phyloP scores from a whole-genome alignment of 2,888 invertebrate species.

The Lycophotia porphyrea region DNA sequence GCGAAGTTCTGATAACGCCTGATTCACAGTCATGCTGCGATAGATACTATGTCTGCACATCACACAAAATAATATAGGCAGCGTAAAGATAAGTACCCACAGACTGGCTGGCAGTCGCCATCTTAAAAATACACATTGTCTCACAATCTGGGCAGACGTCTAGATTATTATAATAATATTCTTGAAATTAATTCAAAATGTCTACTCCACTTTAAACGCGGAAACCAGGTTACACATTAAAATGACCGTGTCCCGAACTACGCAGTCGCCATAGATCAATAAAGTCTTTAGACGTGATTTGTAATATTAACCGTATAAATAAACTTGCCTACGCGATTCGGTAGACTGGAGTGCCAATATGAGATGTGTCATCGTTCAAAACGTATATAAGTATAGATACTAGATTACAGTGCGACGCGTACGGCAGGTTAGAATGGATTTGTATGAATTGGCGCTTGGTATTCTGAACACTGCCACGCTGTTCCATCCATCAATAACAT shows the following conservation, averaged over 20 bases:
- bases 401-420: slow-evolving; percentile 29
- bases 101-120: slow-evolving; percentile 29
- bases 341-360: slow-evolving; percentile 53
- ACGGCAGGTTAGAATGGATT: slow-evolving; percentile 36
- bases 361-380: slow-evolving; percentile 53
- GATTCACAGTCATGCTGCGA: not conserved
- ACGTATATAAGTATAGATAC: slow-evolving; percentile 53
- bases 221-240: slow-evolving; percentile 59
- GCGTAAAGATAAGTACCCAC: slow-evolving; percentile 1
- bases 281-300: slow-evolving; percentile 54
- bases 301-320: slow-evolving; percentile 48
- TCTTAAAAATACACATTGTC: slow-evolving; percentile 52
- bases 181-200: slow-evolving; percentile 51
- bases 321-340: slow-evolving; percentile 38
- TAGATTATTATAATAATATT: slow-evolving; percentile 59
- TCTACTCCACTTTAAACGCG: slow-evolving; percentile 54
- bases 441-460: slow-evolving; percentile 25
- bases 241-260: slow-evolving; percentile 44
- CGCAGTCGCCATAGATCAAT: slow-evolving; percentile 58
- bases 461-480: slow-evolving; percentile 12
- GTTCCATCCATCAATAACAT: slow-evolving; percentile 30
- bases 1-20: no score
- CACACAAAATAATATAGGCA: slow-evolving; percentile 2
- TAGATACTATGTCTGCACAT: not conserved
- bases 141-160: slow-evolving; percentile 38